phyloP scores from a whole-genome alignment of 2,797 vertebrate genomes.

The Phataginus tetradactyla region DNA sequence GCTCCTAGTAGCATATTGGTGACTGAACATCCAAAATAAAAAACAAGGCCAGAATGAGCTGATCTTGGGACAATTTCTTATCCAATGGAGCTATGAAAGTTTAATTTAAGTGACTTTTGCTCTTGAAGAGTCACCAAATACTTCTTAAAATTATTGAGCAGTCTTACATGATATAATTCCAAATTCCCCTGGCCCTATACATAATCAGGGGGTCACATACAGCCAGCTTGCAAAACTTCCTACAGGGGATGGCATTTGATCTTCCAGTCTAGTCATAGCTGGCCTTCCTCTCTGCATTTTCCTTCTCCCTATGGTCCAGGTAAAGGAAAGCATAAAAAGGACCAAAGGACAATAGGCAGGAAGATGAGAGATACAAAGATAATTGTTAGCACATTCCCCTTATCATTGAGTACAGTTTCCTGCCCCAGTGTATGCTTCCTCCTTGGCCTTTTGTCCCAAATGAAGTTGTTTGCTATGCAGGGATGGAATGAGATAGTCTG shows the following conservation, averaged over 20 bases:
- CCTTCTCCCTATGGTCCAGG: background rate
- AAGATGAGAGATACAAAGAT: background rate
- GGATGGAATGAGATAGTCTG: background rate
- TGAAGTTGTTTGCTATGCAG: background rate
- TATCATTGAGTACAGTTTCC: background rate
- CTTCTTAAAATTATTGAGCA: background rate
- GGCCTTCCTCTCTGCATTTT: background rate
- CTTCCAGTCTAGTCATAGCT: background rate
- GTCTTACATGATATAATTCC: background rate
- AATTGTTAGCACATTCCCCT: background rate
- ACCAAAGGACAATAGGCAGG: background rate
- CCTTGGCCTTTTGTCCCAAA: background rate
- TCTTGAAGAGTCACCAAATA: conserved; percentile 1
- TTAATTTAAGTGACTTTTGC: conserved; percentile 34
- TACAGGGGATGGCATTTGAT: background rate
- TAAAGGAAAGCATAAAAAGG: background rate
- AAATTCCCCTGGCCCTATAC: background rate
- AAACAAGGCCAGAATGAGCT: background rate
- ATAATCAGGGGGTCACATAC: background rate
- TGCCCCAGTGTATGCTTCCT: background rate
- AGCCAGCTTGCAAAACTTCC: background rate
- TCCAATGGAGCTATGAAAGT: background rate
- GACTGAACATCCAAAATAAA: conserved; percentile 14
- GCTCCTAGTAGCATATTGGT: background rate
- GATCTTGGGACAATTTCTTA: background rate